Percentiles rank a stretch among this genome's conserved stretches.
Evolutionary conservation across 2,113 vertebrate species (phyloP).

Genomic region (Hystrix brachyura): DNA sequence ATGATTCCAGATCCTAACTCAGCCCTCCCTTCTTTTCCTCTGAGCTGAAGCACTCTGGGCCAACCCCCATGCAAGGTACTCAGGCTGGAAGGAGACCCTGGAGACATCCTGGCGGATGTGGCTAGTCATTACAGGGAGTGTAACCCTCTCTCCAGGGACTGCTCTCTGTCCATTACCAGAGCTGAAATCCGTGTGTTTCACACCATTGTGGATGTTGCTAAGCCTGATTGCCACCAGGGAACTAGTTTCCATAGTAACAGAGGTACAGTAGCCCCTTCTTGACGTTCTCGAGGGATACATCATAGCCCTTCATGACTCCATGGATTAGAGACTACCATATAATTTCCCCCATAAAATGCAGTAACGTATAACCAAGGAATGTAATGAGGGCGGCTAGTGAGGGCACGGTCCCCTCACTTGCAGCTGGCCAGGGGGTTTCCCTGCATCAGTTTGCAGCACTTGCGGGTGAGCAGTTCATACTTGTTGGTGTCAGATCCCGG

Average conservation of each 20-base stretch:
- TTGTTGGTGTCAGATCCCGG: not conserved
- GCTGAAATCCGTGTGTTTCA: not conserved
- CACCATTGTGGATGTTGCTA: not conserved
- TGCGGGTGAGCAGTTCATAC: not conserved
- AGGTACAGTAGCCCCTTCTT: constrained; percentile 73
- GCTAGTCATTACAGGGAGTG: not conserved
- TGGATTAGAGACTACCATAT: not conserved
- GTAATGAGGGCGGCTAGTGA: not conserved
- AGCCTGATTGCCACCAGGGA: constrained; percentile 49
- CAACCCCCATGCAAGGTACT: not conserved
- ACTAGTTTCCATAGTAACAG: constrained; percentile 75
- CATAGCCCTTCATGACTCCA: constrained; percentile 39
- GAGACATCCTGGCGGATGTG: not conserved
- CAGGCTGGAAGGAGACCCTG: not conserved
- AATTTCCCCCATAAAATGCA: constrained; percentile 15
- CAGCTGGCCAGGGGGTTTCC: not conserved
- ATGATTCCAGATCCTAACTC: not conserved
- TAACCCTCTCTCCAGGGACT: not conserved
- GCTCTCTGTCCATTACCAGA: constrained; percentile 3
- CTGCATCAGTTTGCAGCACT: no score
- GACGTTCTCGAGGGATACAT: constrained; percentile 68
- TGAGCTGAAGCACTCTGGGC: not conserved
- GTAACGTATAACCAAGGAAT: constrained; percentile 9
- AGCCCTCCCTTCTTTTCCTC: not conserved
- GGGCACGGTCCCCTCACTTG: not conserved